Percentiles rank a stretch among this genome's conserved stretches.
These are phyloP conservation scores for Liparis tanakae DNA, from an alignment of 2,797 vertebrate genomes.

Conservation along the genomic window DNA sequence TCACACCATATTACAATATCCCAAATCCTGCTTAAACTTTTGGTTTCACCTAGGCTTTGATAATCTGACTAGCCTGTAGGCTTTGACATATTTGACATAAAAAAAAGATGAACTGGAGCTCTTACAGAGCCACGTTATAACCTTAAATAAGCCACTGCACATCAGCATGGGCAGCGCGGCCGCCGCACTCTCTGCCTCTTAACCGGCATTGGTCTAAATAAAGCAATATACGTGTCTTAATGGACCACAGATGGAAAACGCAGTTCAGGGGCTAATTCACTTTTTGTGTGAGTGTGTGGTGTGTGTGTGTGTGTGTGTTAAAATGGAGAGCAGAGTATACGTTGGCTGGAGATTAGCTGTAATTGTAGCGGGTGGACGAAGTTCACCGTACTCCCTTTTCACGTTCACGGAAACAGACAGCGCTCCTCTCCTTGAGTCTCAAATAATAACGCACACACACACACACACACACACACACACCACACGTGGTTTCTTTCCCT, in stretches of 20 bases:
- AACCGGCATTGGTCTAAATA: constrained; percentile 56
- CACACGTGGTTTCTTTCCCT: constrained; percentile 31
- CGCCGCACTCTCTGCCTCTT: constrained; percentile 15
- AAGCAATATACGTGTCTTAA: constrained; percentile 56
- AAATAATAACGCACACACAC: constrained; percentile 19
- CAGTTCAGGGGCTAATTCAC: constrained; percentile 62
- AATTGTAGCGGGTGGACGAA: constrained; percentile 48
- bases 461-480: constrained; percentile 30
- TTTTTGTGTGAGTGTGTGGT: constrained; percentile 32
- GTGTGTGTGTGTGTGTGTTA: constrained; percentile 25
- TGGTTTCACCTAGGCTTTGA: background rate
- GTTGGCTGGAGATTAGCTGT: constrained; percentile 43
- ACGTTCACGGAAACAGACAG: constrained; percentile 24
- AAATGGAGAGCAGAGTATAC: constrained; percentile 25
- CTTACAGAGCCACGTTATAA: constrained; percentile 1
- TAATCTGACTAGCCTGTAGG: background rate
- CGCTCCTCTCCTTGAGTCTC: constrained; percentile 46
- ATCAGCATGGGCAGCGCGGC: background rate
- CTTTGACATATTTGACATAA: background rate
- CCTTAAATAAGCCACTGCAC: constrained; percentile 10
- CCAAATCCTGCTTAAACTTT: background rate
- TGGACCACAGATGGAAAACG: constrained; percentile 60
- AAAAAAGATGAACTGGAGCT: background rate
- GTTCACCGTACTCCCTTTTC: constrained; percentile 43
- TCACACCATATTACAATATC: background rate